Conservation (phyloP, 2,888 invertebrate genomes). For the Aspidiotus destructor region DNA sequence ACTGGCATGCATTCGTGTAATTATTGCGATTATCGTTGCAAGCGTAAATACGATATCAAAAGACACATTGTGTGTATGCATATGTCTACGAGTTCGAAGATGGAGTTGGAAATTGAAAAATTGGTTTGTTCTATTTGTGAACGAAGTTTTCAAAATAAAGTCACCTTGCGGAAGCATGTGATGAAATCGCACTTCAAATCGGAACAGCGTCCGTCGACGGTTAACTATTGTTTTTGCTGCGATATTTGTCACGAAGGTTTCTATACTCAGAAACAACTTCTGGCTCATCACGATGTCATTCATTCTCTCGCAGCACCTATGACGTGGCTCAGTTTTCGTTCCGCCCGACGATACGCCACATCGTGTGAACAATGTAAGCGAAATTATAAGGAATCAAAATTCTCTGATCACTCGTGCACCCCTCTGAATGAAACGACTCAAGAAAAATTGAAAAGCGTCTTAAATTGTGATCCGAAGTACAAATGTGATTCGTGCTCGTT, state of each 20-base stretch:
- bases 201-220: neutral
- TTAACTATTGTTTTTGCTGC: neutral
- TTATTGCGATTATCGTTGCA: neutral
- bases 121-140: neutral
- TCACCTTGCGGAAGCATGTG: neutral
- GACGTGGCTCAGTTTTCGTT: slow-evolving; percentile 4
- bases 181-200: neutral
- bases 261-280: neutral
- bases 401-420: slow-evolving; percentile 5
- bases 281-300: neutral
- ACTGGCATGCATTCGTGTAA: neutral
- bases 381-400: neutral
- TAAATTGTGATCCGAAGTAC: slow-evolving; percentile 2
- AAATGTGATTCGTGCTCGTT: slow-evolving; percentile 15
- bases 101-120: neutral
- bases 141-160: neutral
- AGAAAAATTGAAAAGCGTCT: neutral
- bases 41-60: neutral
- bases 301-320: neutral
- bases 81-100: neutral
- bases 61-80: neutral
- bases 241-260: neutral
- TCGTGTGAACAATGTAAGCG: neutral
- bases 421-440: neutral
- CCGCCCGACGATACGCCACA: neutral